Evolutionary conservation across 2,888 invertebrate species (phyloP).

Genomic region (Diachrysia chrysitis): DNA sequence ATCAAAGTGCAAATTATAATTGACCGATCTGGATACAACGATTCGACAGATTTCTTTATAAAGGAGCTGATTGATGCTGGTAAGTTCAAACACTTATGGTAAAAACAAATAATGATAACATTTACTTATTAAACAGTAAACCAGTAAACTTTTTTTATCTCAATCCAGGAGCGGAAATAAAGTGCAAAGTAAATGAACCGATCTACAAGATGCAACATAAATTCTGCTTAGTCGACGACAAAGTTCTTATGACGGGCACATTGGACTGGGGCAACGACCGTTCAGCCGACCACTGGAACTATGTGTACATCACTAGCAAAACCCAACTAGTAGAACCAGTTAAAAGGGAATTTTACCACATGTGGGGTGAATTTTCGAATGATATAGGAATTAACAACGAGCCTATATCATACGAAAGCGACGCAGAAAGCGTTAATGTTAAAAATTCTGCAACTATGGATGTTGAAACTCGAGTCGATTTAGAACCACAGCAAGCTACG

Average conservation of each 20-base stretch:
- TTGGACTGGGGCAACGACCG: conserved; percentile 94
- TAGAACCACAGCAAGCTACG: conserved; percentile 32
- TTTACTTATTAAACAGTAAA: not conserved
- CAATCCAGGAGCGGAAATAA: conserved; percentile 89
- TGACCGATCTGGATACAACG: conserved; percentile 79
- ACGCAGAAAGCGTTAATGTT: conserved; percentile 18
- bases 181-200: conserved; percentile 82
- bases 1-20: conserved; percentile 81
- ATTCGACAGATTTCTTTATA: conserved; percentile 79
- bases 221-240: conserved; percentile 91
- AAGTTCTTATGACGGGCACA: conserved; percentile 91
- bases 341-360: conserved; percentile 88
- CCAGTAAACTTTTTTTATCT: not conserved
- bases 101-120: not conserved
- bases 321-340: conserved; percentile 87
- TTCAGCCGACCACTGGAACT: conserved; percentile 92
- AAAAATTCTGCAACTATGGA: conserved; percentile 27
- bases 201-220: conserved; percentile 93
- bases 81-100: conserved; percentile 59
- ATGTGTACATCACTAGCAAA: conserved; percentile 91
- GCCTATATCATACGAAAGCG: conserved; percentile 23
- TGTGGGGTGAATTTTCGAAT: conserved; percentile 85
- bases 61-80: conserved; percentile 82
- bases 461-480: conserved; percentile 19
- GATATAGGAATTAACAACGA: conserved; percentile 41